Percentiles rank a stretch among this genome's conserved stretches.
phyloP scores from a whole-genome alignment of 2,113 vertebrate species.

The Pseudolaguvia tuberculata region DNA sequence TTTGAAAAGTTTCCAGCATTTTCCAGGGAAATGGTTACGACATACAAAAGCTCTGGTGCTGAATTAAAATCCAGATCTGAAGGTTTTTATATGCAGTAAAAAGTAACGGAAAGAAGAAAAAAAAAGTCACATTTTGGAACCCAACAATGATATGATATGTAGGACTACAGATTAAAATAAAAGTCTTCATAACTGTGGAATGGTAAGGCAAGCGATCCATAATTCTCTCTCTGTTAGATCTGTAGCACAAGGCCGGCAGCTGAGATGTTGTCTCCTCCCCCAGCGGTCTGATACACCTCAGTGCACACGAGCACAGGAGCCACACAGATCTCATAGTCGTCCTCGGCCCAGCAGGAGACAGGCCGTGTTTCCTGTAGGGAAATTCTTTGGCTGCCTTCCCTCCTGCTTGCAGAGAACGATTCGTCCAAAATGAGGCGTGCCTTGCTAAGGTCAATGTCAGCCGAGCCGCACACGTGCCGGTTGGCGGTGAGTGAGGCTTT shows the following conservation, averaged over 20 bases:
- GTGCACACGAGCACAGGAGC: conserved; percentile 80
- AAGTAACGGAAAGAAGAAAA: neutral
- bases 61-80: conserved; percentile 16
- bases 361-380: conserved; percentile 69
- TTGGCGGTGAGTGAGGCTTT: conserved; percentile 79
- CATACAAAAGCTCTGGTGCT: neutral
- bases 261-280: conserved; percentile 79
- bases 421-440: conserved; percentile 80
- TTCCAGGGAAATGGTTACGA: neutral
- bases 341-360: conserved; percentile 76
- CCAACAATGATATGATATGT: conserved; percentile 19
- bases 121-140: conserved; percentile 4
- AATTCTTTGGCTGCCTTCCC: conserved; percentile 72
- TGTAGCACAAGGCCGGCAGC: conserved; percentile 78
- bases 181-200: conserved; percentile 18
- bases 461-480: conserved; percentile 77
- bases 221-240: conserved; percentile 58
- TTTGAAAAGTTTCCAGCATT: conserved; percentile 23
- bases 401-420: conserved; percentile 74
- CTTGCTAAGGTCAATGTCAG: conserved; percentile 73
- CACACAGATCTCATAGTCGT: conserved; percentile 74
- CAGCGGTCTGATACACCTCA: conserved; percentile 79
- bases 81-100: neutral
- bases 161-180: neutral
- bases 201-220: neutral